Evolutionary conservation across 2,797 vertebrate species (phyloP).

Genomic region (Mionectes olivaceus): DNA sequence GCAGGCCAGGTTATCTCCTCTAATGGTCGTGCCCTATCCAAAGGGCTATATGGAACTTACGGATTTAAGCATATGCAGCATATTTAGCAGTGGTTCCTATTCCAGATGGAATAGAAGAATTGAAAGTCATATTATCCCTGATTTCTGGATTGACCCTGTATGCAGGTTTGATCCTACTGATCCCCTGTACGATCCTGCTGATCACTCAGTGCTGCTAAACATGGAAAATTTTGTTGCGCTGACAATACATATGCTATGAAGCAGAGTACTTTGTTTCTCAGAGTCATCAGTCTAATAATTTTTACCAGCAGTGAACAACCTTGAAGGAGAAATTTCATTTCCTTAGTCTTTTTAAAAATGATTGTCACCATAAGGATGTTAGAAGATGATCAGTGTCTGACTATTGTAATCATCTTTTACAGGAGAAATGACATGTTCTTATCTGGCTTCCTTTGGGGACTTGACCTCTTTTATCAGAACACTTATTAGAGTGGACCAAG

Average conservation of each 20-base stretch:
- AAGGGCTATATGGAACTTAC: not conserved
- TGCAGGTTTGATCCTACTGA: not conserved
- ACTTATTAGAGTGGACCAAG: not conserved
- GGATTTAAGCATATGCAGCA: not conserved
- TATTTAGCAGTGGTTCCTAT: not conserved
- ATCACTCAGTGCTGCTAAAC: not conserved
- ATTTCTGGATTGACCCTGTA: not conserved
- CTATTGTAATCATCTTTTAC: constrained; percentile 13
- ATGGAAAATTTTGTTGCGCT: not conserved
- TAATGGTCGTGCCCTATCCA: not conserved
- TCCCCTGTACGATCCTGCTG: not conserved
- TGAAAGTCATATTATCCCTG: not conserved
- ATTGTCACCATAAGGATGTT: not conserved
- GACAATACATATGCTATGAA: not conserved
- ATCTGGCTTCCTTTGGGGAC: not conserved
- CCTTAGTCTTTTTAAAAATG: not conserved
- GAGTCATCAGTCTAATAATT: not conserved
- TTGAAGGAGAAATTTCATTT: not conserved
- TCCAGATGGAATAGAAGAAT: not conserved
- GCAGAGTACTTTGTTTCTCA: not conserved
- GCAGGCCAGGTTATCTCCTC: not conserved
- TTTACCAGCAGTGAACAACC: not conserved
- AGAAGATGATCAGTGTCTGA: not conserved
- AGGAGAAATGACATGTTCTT: not conserved
- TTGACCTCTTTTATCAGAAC: constrained; percentile 29